phyloP scores from a whole-genome alignment of 1,140 invertebrate genomes.

The Polyergus mexicanus region DNA sequence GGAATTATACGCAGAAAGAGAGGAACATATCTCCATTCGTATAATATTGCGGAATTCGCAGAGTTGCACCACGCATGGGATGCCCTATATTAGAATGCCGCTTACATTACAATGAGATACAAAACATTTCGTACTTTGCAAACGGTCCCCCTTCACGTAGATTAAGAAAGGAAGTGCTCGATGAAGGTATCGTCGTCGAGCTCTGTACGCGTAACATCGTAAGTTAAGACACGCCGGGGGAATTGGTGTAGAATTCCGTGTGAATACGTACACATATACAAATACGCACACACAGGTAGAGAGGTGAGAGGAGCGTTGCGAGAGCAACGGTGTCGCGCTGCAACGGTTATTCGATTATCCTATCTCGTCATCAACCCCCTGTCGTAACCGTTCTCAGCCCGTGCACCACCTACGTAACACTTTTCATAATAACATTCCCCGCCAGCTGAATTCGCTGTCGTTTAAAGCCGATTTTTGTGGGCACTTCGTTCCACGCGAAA shows the following conservation, averaged over 20 bases:
- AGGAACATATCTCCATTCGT: background rate
- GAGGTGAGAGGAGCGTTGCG: constrained; percentile 38
- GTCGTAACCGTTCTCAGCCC: constrained; percentile 58
- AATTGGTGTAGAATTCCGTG: constrained; percentile 51
- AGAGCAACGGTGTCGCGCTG: constrained; percentile 55
- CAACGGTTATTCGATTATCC: constrained; percentile 72
- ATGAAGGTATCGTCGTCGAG: constrained; percentile 44
- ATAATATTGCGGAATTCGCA: constrained; percentile 54
- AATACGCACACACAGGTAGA: too few species aligned
- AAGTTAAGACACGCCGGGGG: constrained; percentile 61
- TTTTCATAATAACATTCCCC: constrained; percentile 59
- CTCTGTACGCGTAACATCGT: constrained; percentile 55
- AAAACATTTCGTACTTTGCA: constrained; percentile 38
- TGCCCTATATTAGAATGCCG: constrained; percentile 36
- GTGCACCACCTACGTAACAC: constrained; percentile 26
- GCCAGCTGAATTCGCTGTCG: constrained; percentile 27
- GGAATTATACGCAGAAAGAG: background rate
- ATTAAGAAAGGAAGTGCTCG: constrained; percentile 51
- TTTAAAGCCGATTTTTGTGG: constrained; percentile 53
- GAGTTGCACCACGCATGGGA: constrained; percentile 23
- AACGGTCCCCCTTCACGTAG: constrained; percentile 35
- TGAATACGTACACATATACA: constrained; percentile 4
- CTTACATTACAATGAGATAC: constrained; percentile 50
- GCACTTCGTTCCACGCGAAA: constrained; percentile 55
- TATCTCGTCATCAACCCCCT: constrained; percentile 68